phyloP scores from a whole-genome alignment of 2,113 vertebrate genomes.

The Fulmarus glacialis region DNA sequence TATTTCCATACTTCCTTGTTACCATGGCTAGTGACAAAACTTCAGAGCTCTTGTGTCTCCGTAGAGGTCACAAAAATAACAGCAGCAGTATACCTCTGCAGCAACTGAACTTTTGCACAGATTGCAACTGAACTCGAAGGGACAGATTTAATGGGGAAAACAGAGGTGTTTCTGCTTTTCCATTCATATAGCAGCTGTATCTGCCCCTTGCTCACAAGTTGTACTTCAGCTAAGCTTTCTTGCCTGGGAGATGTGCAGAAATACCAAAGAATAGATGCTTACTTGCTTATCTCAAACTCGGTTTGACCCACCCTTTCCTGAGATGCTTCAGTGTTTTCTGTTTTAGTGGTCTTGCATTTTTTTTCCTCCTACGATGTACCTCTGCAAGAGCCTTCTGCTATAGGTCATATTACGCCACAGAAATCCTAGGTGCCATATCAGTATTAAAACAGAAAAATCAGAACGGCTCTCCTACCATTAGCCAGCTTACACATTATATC shows the following conservation, averaged over 20 bases:
- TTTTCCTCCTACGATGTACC: neutral
- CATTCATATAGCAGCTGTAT: neutral
- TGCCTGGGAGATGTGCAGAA: neutral
- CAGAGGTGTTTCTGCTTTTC: neutral
- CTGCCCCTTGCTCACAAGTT: neutral
- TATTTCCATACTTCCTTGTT: neutral
- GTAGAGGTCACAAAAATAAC: neutral
- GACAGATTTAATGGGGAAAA: neutral
- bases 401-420: neutral
- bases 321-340: constrained; percentile 22
- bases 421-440: neutral
- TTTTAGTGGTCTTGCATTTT: neutral
- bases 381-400: neutral
- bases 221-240: neutral
- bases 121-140: neutral
- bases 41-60: neutral
- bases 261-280: neutral
- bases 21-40: neutral
- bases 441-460: neutral
- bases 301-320: constrained; percentile 54
- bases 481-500: neutral
- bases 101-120: neutral
- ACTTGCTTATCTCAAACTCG: neutral
- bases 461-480: neutral
- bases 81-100: neutral